Evolutionary conservation across 2,113 vertebrate genomes (phyloP), one percentile per base, ranked within the genome.

Genomic region (Bagarius yarrelli): DNA sequence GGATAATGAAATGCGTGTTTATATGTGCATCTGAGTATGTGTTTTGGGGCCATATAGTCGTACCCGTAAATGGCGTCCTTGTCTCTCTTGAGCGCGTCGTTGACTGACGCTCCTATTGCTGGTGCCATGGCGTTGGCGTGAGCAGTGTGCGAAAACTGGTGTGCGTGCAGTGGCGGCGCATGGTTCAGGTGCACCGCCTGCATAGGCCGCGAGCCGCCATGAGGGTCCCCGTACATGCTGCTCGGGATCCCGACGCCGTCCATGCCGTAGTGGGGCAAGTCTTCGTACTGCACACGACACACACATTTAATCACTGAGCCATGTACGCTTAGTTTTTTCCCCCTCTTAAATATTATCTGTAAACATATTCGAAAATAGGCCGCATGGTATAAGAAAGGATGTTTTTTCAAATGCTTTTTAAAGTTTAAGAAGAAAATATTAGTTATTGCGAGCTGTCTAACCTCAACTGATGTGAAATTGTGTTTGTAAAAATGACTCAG

Each of bases 1-100:
- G 25, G 60, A 76, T 71, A 64, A 71, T 81, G 72, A 67, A 76
- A 76, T 71, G 66, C 25, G 53, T 71, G 78, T 47, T 69, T 80
- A 59, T 71, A 67, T 71, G 67, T 66, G 32, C 56, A 21, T 66
- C 12, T 52, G 34, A 56, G 59, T 56, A 32, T 36, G 61, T 52
- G 76, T 83, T 47, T 59, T 47, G n/a, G 79, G 60, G 47, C 83
- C 82, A 16, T 53, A 78, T 3, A 89, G 90, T 94, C 95, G 89
- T 95, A 98, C 97, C 97, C 97, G 94, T 98, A 99, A 94, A 99
- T 98, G 90, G 96, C 92, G 95, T 99, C 97, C 95, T 99, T 99
- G 94, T 98, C 97, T 95, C 97, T 96, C 94, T 98, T 98, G 92
- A 98, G 95, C 89, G 96, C 97, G 91, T 98, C 97, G 92, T 98